Conservation (phyloP, 30 jellyfish, hydroid and myxozoan species). For the Pelagia noctiluca region DNA sequence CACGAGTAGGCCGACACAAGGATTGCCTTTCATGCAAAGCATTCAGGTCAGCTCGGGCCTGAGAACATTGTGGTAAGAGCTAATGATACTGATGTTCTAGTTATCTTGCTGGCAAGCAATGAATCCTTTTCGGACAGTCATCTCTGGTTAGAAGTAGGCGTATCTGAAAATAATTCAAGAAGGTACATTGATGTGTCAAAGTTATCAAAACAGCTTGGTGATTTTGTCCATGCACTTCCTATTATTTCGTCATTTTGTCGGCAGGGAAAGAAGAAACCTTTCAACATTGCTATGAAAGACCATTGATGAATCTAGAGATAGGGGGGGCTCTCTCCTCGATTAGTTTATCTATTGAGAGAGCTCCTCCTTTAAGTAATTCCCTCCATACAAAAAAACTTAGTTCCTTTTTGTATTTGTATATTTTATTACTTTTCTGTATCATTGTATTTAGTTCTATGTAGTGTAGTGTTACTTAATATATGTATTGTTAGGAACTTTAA, state of each 20-base stretch:
- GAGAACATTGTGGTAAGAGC: constrained; percentile 2
- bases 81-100: not conserved
- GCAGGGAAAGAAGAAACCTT: not conserved
- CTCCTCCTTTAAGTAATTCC: too few species aligned
- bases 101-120: constrained; percentile 1
- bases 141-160: constrained; percentile 1
- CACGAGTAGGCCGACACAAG: constrained; percentile 4
- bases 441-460: too few species aligned
- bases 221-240: not conserved
- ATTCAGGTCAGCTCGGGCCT: not conserved
- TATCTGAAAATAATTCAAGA: not conserved
- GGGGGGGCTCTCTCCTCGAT: too few species aligned
- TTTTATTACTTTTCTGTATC: too few species aligned
- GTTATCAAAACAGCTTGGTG: not conserved
- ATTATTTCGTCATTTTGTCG: not conserved
- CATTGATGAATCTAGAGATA: too few species aligned
- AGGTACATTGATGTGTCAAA: constrained; percentile 1
- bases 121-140: not conserved
- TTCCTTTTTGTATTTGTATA: too few species aligned
- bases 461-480: too few species aligned
- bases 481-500: too few species aligned
- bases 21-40: constrained; percentile 3
- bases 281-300: not conserved
- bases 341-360: too few species aligned
- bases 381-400: too few species aligned